Evolutionary conservation across 2,113 vertebrate species (phyloP).

Genomic region (Aythya baeri): DNA sequence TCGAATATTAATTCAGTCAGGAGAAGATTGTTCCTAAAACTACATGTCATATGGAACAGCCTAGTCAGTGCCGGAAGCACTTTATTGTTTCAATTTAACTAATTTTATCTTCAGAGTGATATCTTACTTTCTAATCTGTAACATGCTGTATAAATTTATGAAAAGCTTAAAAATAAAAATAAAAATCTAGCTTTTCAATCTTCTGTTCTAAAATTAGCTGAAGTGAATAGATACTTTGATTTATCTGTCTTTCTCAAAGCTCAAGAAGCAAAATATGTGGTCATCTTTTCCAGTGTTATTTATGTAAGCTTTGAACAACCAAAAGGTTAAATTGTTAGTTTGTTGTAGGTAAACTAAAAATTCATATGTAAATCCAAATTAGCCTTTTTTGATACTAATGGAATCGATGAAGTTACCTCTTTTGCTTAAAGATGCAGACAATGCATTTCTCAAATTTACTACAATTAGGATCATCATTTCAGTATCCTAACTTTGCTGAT

Average conservation of each 20-base stretch:
- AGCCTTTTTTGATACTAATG: too few species aligned
- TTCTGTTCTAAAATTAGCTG: neutral
- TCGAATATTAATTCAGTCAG: too few species aligned
- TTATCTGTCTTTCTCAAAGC: neutral
- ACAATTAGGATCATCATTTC: neutral
- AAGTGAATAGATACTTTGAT: neutral
- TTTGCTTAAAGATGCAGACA: too few species aligned
- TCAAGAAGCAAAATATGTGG: neutral
- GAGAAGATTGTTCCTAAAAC: neutral
- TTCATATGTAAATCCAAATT: neutral
- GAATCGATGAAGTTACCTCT: too few species aligned
- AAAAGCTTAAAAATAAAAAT: neutral
- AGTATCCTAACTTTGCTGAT: neutral
- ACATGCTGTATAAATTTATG: neutral
- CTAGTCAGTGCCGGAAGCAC: neutral
- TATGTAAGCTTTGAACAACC: neutral
- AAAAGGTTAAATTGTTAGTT: neutral
- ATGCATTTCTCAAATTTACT: neutral
- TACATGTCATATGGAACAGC: neutral
- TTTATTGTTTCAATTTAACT: constrained; percentile 13
- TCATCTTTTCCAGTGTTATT: neutral
- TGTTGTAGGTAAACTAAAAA: neutral
- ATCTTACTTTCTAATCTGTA: neutral
- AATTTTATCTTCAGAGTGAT: neutral
- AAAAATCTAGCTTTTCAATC: neutral